phyloP scores from a whole-genome alignment of 2,888 invertebrate species.

The Amiota minor region DNA sequence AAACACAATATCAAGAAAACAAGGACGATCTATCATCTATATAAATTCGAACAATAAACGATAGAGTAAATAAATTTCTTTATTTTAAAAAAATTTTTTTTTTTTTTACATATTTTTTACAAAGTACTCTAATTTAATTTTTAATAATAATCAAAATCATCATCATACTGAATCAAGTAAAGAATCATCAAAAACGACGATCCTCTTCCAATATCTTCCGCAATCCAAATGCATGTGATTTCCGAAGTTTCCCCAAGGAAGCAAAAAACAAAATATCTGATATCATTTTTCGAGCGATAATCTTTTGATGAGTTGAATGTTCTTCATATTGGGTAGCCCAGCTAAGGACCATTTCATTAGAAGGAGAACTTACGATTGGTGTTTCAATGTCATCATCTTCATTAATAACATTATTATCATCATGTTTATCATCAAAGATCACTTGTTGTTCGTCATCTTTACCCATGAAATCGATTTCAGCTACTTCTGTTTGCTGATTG shows the following conservation, averaged over 20 bases:
- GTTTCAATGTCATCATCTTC: too few relatives aligned
- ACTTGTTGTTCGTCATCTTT: not conserved
- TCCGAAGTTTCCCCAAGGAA: not conserved
- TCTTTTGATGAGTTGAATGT: slow-evolving; percentile 3
- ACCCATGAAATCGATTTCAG: not conserved
- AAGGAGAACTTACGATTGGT: not conserved
- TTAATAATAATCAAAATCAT: too few relatives aligned
- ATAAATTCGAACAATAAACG: too few relatives aligned
- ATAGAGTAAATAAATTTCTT: too few relatives aligned
- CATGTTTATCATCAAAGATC: too few relatives aligned
- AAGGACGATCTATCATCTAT: too few relatives aligned
- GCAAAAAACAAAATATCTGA: slow-evolving; percentile 29
- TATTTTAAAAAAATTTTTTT: too few relatives aligned
- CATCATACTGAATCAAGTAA: too few relatives aligned
- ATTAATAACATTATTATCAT: not conserved
- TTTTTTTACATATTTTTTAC: too few relatives aligned
- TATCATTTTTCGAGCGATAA: slow-evolving; percentile 36
- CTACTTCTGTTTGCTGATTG: not conserved
- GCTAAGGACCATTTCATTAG: not conserved
- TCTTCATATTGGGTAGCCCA: slow-evolving; percentile 32
- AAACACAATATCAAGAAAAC: too few relatives aligned
- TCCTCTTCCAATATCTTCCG: too few relatives aligned
- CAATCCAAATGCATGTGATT: not conserved
- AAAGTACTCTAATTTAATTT: too few relatives aligned
- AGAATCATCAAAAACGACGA: not conserved